Base-by-base conservation (phyloP, 2,888 invertebrate genomes). In the Ypsolopha sequella region DNA sequence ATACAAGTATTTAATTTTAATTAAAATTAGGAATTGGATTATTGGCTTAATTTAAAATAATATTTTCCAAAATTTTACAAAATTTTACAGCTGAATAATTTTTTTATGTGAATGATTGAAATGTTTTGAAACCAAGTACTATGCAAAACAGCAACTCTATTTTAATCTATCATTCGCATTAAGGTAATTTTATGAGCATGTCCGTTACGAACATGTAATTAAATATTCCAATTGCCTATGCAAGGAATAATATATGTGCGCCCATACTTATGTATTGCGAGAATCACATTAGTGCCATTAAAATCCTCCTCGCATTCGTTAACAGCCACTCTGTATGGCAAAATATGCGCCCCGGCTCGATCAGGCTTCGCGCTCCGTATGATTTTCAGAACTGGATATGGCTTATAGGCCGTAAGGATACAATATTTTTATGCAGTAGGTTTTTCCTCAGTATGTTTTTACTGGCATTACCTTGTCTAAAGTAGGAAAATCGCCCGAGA, bases 351-450 rank as follows among this genome's bases (percentile, higher is more conserved):
- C 63, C 69, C 64, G 63, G 78, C 80, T 74, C 58, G 79, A 70
- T 76, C 67, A 65, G 68, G 72, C 73, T 69, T 68, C 70, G 64
- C 74, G 76, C 79, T 76, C 84, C 84, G 86, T 84, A 84, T 86
- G 86, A 86, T 86, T 86, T 84, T 86, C 86, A 85, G 85, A 86
- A 85, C 82, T 79, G 85, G 81, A 73, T 65, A 70, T 67, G 66
- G 71, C 74, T 70, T 81, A 85, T 80, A 79, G 65, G 73, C 72
- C 73, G 70, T 70, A 76, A 74, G 81, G 78, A 80, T 84, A 78
- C 84, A 84, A 86, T 86, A 85, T 86, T 86, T 86, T 84, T 86
- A 86, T 85, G 76, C 78, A 57, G 65, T 68, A 48, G 68, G 79
- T 85, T 84, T 85, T 85, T 81, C 78, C 76, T 75, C 63, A 63